These are phyloP conservation scores for Isoperla grammatica DNA, from an alignment of 2,888 invertebrate genomes.

Conservation along the genomic window DNA sequence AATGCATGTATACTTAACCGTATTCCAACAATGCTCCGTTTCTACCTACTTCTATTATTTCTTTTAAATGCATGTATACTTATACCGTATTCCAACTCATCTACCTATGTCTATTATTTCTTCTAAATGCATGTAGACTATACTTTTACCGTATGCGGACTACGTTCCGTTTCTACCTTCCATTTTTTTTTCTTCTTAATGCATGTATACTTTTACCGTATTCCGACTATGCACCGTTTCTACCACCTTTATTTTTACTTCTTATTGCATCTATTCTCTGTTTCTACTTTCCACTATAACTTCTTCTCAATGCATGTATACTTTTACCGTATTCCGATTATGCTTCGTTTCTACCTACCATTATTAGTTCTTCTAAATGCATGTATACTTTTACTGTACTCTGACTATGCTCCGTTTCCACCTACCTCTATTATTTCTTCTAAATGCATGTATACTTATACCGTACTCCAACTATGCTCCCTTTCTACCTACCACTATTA, in stretches of 20 bases:
- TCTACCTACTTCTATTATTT: constrained; percentile 1
- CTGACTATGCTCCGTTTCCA: constrained; percentile 6
- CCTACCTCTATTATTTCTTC: neutral
- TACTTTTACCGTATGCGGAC: too few species aligned
- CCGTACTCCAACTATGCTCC: constrained; percentile 15
- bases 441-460: neutral
- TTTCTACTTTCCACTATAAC: neutral
- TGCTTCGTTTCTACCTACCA: neutral
- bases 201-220: neutral
- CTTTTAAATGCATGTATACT: neutral
- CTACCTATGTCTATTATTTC: constrained; percentile 22
- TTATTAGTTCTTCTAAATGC: constrained; percentile 2
- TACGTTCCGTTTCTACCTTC: neutral
- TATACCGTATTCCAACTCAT: constrained; percentile 10
- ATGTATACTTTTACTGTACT: constrained; percentile 22
- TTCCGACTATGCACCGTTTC: constrained; percentile 16
- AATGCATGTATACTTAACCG: constrained; percentile 23
- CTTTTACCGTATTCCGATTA: neutral
- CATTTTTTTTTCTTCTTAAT: neutral
- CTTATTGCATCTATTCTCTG: neutral
- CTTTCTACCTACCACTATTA: too few species aligned
- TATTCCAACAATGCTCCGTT: constrained; percentile 2
- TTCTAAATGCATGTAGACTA: too few species aligned
- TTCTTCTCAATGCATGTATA: neutral
- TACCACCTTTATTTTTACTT: constrained; percentile 13